A percentile compares a stretch with the other conserved stretches of the same genome.
These are phyloP conservation scores for Aphodius sticticus DNA, from an alignment of 2,888 invertebrate genomes.

Conservation along the genomic window DNA sequence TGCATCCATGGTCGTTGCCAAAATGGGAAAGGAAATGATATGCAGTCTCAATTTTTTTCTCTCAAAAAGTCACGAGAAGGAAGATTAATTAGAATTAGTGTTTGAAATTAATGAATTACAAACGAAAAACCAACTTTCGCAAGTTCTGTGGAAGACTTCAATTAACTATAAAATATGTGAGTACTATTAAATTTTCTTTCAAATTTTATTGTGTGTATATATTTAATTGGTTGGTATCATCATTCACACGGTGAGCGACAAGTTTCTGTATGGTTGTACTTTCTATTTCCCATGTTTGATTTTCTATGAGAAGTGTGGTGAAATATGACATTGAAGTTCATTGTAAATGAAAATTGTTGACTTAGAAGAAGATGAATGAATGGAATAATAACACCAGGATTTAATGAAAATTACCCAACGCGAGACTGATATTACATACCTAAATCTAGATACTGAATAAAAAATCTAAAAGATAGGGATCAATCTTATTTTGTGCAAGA, in stretches of 20 bases:
- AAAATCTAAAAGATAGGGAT: neutral
- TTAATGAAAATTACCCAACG: neutral
- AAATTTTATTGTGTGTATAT: neutral
- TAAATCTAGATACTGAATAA: neutral
- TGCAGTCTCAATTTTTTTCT: too few relatives aligned
- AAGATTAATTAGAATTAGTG: too few relatives aligned
- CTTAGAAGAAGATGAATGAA: neutral
- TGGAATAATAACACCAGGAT: neutral
- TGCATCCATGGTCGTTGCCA: neutral
- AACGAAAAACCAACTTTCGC: neutral
- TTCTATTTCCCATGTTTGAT: neutral
- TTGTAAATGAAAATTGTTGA: neutral
- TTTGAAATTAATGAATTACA: too few relatives aligned
- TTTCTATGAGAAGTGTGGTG: neutral
- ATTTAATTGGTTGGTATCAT: neutral
- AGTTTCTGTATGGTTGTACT: neutral
- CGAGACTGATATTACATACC: neutral
- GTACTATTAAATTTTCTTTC: neutral
- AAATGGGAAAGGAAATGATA: neutral
- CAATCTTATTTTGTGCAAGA: neutral
- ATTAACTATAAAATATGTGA: neutral
- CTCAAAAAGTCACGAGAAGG: too few relatives aligned
- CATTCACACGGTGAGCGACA: neutral
- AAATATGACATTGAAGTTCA: neutral
- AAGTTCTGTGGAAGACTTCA: neutral